phyloP scores from a whole-genome alignment of 2,888 invertebrate species.

The Clitarchus hookeri region DNA sequence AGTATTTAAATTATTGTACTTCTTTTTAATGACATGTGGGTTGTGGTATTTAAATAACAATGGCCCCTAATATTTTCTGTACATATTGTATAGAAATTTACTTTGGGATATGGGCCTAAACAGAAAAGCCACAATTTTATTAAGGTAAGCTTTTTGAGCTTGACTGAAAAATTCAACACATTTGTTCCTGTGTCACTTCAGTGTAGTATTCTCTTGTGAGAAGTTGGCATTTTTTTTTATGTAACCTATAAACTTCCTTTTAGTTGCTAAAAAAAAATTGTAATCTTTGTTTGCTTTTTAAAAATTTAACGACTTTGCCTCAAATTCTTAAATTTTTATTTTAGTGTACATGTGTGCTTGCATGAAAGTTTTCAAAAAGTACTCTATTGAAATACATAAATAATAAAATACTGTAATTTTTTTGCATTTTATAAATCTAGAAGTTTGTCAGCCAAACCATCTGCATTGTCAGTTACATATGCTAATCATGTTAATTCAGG shows the following conservation, averaged over 20 bases:
- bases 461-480: too few relatives aligned
- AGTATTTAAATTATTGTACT: constrained; percentile 14
- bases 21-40: neutral
- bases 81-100: constrained; percentile 4
- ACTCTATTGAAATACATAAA: too few relatives aligned
- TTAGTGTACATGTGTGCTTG: neutral
- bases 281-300: neutral
- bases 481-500: too few relatives aligned
- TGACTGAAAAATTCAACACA: neutral
- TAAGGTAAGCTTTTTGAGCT: neutral
- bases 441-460: too few relatives aligned
- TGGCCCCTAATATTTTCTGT: constrained; percentile 1
- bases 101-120: neutral
- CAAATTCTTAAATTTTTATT: neutral
- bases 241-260: neutral
- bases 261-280: neutral
- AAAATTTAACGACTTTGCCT: neutral
- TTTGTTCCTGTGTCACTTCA: neutral
- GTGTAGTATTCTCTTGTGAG: neutral
- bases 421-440: too few relatives aligned
- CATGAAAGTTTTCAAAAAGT: neutral
- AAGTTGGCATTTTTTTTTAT: neutral
- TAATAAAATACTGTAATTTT: too few relatives aligned
- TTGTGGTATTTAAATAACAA: constrained; percentile 10
- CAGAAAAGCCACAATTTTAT: neutral